Evolutionary conservation across 35 echinoderm and acorn worm genomes (phyloP).

Genomic region (Ophioderma brevispina): DNA sequence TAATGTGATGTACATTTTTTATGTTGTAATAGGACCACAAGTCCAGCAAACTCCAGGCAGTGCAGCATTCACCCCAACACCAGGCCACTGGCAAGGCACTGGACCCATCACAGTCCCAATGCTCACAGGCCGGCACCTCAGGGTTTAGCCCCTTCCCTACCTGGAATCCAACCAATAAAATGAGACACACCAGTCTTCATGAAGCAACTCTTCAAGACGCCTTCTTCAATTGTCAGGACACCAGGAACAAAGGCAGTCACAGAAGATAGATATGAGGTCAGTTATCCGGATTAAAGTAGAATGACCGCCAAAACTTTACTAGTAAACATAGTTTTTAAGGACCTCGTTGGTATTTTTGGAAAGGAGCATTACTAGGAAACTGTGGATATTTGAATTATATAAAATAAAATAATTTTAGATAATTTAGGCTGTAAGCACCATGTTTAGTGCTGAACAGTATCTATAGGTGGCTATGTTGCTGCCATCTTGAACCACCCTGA

Average conservation of each 20-base stretch:
- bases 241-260: constrained; percentile 8
- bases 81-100: background rate
- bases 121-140: background rate
- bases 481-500: too few species aligned
- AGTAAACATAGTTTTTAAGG: too few species aligned
- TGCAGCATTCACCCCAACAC: background rate
- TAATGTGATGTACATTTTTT: background rate
- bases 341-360: too few species aligned
- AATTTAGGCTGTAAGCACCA: too few species aligned
- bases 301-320: too few species aligned
- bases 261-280: constrained; percentile 8
- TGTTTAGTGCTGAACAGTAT: too few species aligned
- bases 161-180: constrained; percentile 27
- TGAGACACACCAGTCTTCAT: constrained; percentile 42
- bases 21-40: background rate
- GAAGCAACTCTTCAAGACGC: constrained; percentile 72
- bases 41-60: background rate
- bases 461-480: too few species aligned
- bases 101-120: background rate
- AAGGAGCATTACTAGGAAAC: too few species aligned
- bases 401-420: too few species aligned
- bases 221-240: constrained; percentile 16
- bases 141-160: constrained; percentile 19
- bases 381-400: too few species aligned
- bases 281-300: too few species aligned